Evolutionary conservation across 1,140 invertebrate genomes (phyloP), one percentile per base, ranked within the genome.

Genomic region (Rhopalosiphum padi): DNA sequence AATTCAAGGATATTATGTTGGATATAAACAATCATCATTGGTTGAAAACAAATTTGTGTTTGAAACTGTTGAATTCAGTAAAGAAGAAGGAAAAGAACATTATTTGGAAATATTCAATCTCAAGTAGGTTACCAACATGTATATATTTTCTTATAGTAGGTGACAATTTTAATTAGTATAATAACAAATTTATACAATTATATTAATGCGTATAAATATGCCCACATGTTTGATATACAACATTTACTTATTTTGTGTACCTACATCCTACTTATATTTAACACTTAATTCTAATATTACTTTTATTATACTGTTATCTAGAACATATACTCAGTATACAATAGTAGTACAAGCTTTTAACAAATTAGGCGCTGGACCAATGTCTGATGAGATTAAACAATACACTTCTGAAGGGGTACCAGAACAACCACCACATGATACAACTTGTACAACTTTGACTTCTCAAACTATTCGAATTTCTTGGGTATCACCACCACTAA

Each of bases 341-440:
- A 97, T 99, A 1, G 98, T 99, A 21, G 98, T 99, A 35, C 98
- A 99, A 96, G 98, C 98, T 0, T 99, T 98, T 95, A 99, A 99
- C 95, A 98, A 98, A 95, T 97, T 98, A 94, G 99, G 99, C 25
- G 97, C 97, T 4, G 98, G 99, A 77, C 98, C 99, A 0, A 97
- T 98, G 95, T 98, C 98, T 51, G 97, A 97, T 86, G 98, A 99
- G 95, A 96, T 97, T n/a, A 97, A 97, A 94, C 98, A 98, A 82
- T 98, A 98, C 95, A 98, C 98, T 8, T 98, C 98, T 25, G 98
- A 99, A 96, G 98, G 98, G 85, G 98, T 98, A 30, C 99, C 99
- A 0, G 98, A 98, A 94, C 97, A 98, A 95, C 98, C 98, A 18
- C 99, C 98, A 23, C 97, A 98, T 94, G 98, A 98, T 94, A 97